phyloP scores from a whole-genome alignment of 2,797 vertebrate species.

The Varecia variegata region DNA sequence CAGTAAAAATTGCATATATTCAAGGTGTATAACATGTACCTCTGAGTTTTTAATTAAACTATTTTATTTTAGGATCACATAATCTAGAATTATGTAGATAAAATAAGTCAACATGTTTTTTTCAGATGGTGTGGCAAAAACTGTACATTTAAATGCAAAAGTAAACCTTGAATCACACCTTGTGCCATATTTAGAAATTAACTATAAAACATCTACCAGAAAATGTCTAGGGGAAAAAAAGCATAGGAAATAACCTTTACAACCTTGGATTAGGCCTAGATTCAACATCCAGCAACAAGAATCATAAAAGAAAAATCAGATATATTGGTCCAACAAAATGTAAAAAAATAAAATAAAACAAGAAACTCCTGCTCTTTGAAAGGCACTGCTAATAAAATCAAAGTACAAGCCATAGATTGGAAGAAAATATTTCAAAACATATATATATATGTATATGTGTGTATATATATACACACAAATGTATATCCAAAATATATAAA shows the following conservation, averaged over 20 bases:
- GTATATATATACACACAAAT: background rate
- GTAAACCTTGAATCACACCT: background rate
- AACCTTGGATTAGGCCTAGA: background rate
- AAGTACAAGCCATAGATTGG: background rate
- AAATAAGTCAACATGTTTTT: background rate
- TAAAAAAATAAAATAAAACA: background rate
- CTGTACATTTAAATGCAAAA: background rate
- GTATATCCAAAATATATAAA: background rate
- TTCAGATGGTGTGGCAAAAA: background rate
- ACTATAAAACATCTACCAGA: background rate
- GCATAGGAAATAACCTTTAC: background rate
- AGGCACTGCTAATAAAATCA: background rate
- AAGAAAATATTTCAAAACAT: background rate
- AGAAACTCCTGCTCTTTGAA: background rate
- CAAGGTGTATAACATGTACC: background rate
- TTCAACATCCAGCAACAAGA: background rate
- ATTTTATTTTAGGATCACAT: background rate
- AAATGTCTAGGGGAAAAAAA: background rate
- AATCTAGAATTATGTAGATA: background rate
- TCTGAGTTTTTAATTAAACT: background rate
- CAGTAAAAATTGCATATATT: background rate
- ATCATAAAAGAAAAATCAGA: background rate
- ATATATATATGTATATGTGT: accelerated
- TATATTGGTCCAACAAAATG: background rate
- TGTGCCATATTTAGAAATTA: background rate